Evolutionary conservation across 2,113 vertebrate genomes (phyloP), one percentile per base, ranked within the genome.

Genomic region (Bubo blakistoni): DNA sequence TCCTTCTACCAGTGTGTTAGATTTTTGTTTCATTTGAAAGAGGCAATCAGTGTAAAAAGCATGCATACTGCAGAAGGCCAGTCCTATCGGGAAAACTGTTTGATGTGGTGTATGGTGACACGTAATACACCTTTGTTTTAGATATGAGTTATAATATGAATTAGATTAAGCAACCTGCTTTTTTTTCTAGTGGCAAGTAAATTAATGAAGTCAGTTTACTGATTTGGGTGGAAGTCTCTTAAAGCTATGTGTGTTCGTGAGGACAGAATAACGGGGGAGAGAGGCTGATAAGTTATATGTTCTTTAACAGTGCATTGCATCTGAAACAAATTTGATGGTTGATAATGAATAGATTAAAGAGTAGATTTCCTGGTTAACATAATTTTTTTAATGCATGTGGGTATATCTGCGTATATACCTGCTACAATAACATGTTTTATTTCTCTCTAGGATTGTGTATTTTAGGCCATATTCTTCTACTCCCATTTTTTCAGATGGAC

Each of bases 321-420:
- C 27, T 52, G 20, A 83, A 78, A 83, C 67, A 71, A 47, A 34
- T 34, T 38, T 47, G 1, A 11, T 46, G 6, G 2, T n/a, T 81
- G 66, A 32, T 46, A 74, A 19, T 32, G 14, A 67, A 20, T 69
- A 65, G 16, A 12, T 44, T 72, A n/a, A 80, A 72, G 29, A 74
- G 10, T 71, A 36, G 3, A 29, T 82, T 89, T 71, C 18, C 30
- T 89, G 24, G 7, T 81, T 61, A 77, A 40, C 2, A 1, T 34
- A 5, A 0, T 1, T 38, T 63, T 66, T 61, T 40, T 52, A 36
- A 46, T 30, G 3, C 1, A 0, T 25, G 2, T 40, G 29, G 6
- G 2, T 80, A 7, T 71, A 36, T 38, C 19, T 72, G 3, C 90
- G 14, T 36, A 6, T 29, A 16, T 38, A 16, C 11, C 10, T 73